Evolutionary conservation across 2,113 vertebrate species (phyloP), one percentile per base, ranked within the genome.

Genomic region (Forbesichthys papilliferus): DNA sequence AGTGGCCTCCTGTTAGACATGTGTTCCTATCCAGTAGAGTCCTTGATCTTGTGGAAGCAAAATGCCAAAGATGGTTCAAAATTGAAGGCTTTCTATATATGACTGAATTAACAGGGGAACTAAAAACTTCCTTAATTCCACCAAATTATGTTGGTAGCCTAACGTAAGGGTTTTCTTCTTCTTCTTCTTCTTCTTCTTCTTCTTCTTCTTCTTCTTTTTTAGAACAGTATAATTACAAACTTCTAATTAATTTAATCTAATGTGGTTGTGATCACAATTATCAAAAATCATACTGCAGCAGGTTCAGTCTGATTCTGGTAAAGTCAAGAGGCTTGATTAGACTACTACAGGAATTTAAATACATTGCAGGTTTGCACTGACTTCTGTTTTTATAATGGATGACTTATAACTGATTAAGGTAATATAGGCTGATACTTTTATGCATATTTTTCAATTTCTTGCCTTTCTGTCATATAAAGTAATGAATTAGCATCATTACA

Each of bases 91-190:
- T 90, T 91, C 86, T 89, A 81, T 88, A 87, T 91, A 87, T 91
- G 84, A 88, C 80, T 86, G 77, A 88, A 91, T 89, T 89, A 88
- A 75, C 86, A 90, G 89, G 85, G 90, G 89, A 93, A 92, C 90
- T 91, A 90, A 92, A 93, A 92, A 90, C 90, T 91, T 92, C 91
- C 89, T 90, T 89, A 90, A 91, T 86, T 91, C 77, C 87, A 86
- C 86, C 84, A 88, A 91, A 91, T 92, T 88, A 91, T 84, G 86
- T 83, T 89, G 78, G 81, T 87, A 42, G 36, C 36, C 36, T 42
- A 79, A 74, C 80, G 83, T 86, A 85, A 80, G 83, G 79, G 53
- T 74, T 78, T 69, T 62, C 85, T 87, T 86, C 81, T 90, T 81
- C 81, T 90, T 81, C 82, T 88, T 60, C 81, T 88, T 77, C 86